Percentiles rank a stretch among this genome's conserved stretches.
phyloP scores from a whole-genome alignment of 2,888 invertebrate species.

The Cancer borealis region DNA sequence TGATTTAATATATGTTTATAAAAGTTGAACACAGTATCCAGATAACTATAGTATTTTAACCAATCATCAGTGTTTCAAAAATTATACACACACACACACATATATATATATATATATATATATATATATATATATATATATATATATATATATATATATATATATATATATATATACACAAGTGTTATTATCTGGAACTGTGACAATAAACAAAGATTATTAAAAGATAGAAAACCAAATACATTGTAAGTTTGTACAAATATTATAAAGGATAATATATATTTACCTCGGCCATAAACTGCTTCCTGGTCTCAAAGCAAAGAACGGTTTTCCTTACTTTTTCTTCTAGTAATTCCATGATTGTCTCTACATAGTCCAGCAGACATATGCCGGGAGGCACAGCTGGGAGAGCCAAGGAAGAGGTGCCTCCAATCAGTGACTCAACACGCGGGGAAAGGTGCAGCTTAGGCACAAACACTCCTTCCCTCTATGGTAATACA shows the following conservation, averaged over 20 bases:
- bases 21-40: too few relatives aligned
- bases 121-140: too few relatives aligned
- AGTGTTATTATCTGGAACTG: not conserved
- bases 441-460: constrained; percentile 82
- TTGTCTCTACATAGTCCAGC: constrained; percentile 80
- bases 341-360: constrained; percentile 79
- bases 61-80: not conserved
- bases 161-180: too few relatives aligned
- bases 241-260: too few relatives aligned
- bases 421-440: constrained; percentile 81
- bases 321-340: constrained; percentile 79
- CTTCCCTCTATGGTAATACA: constrained; percentile 80
- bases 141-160: too few relatives aligned
- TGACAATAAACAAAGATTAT: not conserved
- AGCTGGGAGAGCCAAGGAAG: constrained; percentile 81
- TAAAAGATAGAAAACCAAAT: too few relatives aligned
- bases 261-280: not conserved
- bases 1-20: too few relatives aligned
- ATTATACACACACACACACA: too few relatives aligned
- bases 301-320: constrained; percentile 81
- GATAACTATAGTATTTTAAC: too few relatives aligned
- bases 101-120: too few relatives aligned
- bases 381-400: constrained; percentile 80
- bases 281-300: constrained; percentile 80
- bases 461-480: constrained; percentile 81